Percentiles rank a stretch among this genome's conserved stretches.
These are phyloP conservation scores for Aegithalos caudatus DNA, from an alignment of 2,113 vertebrate species.

Conservation along the genomic window DNA sequence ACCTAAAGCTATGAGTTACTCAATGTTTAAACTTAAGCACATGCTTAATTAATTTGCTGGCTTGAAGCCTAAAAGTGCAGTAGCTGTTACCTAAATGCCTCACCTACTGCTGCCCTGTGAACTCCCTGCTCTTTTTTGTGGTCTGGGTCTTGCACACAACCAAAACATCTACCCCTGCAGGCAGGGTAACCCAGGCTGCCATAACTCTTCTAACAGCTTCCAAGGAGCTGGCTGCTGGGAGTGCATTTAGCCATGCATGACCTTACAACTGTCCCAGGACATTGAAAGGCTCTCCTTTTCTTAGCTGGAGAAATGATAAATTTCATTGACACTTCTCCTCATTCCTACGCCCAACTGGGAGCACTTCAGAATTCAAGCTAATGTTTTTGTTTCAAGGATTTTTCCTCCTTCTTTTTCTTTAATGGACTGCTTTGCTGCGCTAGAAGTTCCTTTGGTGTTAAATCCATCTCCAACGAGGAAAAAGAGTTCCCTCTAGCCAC, in stretches of 20 bases:
- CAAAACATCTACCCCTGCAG: not conserved
- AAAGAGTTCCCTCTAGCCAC: constrained; percentile 70
- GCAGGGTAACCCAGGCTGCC: not conserved
- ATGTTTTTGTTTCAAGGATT: not conserved
- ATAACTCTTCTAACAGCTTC: not conserved
- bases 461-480: constrained; percentile 44
- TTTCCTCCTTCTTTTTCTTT: constrained; percentile 28
- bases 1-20: not conserved
- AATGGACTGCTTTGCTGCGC: not conserved
- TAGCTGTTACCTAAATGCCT: constrained; percentile 25
- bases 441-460: not conserved
- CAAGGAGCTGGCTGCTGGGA: not conserved
- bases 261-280: not conserved
- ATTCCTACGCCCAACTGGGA: not conserved
- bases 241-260: not conserved
- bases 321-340: not conserved
- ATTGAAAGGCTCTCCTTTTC: not conserved
- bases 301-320: constrained; percentile 12
- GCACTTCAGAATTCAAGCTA: not conserved
- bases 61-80: not conserved
- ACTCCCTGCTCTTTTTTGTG: constrained; percentile 22
- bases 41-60: constrained; percentile 51
- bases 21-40: not conserved
- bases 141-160: not conserved
- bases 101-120: constrained; percentile 10